Percentiles rank a stretch among this genome's conserved stretches.
Conservation (phyloP, 1,140 invertebrate species). For the Leptinotarsa lineolata region DNA sequence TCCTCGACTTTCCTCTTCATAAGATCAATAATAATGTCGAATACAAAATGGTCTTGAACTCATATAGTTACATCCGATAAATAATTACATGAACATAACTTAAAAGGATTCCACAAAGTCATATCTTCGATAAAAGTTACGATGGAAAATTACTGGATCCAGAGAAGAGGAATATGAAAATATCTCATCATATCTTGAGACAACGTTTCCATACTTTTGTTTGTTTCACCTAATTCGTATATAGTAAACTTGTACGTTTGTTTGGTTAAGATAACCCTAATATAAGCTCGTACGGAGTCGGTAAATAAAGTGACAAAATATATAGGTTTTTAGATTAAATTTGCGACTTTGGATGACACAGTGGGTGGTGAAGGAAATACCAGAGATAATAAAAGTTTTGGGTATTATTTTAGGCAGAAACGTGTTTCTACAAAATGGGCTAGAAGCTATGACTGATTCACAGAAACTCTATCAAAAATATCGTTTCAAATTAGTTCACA, state of each 20-base stretch:
- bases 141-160: background rate
- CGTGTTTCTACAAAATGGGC: background rate
- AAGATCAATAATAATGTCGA: background rate
- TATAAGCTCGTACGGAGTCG: background rate
- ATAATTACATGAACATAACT: background rate
- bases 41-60: background rate
- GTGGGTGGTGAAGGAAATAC: background rate
- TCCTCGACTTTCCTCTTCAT: too few species aligned
- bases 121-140: background rate
- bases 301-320: constrained; percentile 4
- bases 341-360: constrained; percentile 3
- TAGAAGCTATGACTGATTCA: too few species aligned
- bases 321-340: constrained; percentile 10
- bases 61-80: background rate
- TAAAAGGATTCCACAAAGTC: background rate
- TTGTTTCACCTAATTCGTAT: constrained; percentile 2
- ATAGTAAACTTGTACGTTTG: constrained; percentile 8
- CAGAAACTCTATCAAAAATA: too few species aligned
- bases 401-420: background rate
- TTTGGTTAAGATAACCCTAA: constrained; percentile 19
- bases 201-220: constrained; percentile 4
- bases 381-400: background rate
- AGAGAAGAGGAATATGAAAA: background rate
- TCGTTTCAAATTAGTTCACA: too few species aligned
- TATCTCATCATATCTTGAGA: background rate